A percentile compares a stretch with the other conserved stretches of the same genome.
phyloP scores from a whole-genome alignment of 1,140 invertebrate species.

The Lanistes nyassanus region DNA sequence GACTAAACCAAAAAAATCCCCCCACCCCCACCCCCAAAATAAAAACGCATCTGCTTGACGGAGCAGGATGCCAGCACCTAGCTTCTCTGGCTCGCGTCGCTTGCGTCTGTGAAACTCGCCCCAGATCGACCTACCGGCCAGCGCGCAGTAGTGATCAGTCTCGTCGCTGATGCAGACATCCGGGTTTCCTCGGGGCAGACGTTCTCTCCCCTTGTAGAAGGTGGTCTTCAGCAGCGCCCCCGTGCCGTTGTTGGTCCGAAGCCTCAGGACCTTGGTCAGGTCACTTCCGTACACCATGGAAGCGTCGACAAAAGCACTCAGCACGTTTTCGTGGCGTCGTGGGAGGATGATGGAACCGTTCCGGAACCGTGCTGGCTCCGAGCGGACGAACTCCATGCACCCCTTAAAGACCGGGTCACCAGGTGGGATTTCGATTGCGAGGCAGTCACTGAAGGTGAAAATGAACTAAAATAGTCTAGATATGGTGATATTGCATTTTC shows the following conservation, averaged over 20 bases:
- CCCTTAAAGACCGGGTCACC: constrained; percentile 85
- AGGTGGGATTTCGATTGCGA: constrained; percentile 88
- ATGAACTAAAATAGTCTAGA: too few species aligned
- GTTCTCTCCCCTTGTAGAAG: constrained; percentile 8
- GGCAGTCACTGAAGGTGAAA: constrained; percentile 72
- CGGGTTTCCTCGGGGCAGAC: constrained; percentile 12
- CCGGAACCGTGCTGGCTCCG: constrained; percentile 74
- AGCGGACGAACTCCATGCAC: constrained; percentile 75
- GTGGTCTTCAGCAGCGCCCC: constrained; percentile 25
- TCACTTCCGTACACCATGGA: constrained; percentile 86
- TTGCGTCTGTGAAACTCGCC: too few species aligned
- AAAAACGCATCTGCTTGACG: background rate
- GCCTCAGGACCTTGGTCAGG: background rate
- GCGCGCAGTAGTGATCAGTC: constrained; percentile 13
- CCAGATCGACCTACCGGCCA: constrained; percentile 16
- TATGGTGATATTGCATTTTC: too few species aligned
- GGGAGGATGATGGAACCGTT: constrained; percentile 58
- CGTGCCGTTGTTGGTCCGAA: constrained; percentile 5
- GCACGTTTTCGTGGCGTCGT: constrained; percentile 94
- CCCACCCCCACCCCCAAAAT: too few species aligned
- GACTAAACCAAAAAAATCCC: too few species aligned
- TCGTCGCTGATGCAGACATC: constrained; percentile 6
- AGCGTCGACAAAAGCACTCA: constrained; percentile 93
- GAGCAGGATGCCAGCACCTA: background rate
- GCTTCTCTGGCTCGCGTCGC: background rate